A percentile compares a stretch with the other conserved stretches of the same genome.
These are phyloP conservation scores for Hyla sarda DNA, from an alignment of 2,113 vertebrate genomes.

Conservation along the genomic window DNA sequence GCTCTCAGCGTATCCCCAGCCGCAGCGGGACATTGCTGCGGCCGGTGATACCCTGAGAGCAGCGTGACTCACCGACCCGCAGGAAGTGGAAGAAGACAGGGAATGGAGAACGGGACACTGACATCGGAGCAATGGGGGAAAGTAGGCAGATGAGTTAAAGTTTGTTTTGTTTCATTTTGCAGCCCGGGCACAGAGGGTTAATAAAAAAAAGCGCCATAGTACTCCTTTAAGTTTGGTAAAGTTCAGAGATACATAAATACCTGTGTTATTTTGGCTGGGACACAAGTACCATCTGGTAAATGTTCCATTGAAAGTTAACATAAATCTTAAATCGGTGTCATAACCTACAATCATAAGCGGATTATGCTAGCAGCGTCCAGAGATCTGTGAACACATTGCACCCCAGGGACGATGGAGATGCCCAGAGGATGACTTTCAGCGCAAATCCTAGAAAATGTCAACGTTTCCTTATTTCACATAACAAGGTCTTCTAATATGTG, in stretches of 20 bases:
- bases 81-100: too few species aligned
- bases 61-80: too few species aligned
- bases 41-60: too few species aligned
- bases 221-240: neutral
- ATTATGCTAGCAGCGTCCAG: slow-evolving; percentile 5
- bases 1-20: too few species aligned
- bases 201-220: too few species aligned
- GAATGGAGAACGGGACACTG: too few species aligned
- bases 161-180: too few species aligned
- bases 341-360: slow-evolving; percentile 30
- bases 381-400: slow-evolving; percentile 16
- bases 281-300: neutral
- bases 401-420: slow-evolving; percentile 27
- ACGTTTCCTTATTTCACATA: neutral
- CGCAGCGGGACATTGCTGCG: too few species aligned
- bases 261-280: slow-evolving; percentile 3
- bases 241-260: neutral
- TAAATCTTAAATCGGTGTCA: slow-evolving; percentile 12
- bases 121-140: too few species aligned
- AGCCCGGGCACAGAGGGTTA: too few species aligned
- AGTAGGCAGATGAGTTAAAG: too few species aligned
- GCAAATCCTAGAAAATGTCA: slow-evolving; percentile 22
- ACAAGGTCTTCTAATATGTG: neutral
- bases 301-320: neutral
- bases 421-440: neutral